Evolutionary conservation across 2,113 vertebrate genomes (phyloP).

Genomic region (Cryptotis parvus): DNA sequence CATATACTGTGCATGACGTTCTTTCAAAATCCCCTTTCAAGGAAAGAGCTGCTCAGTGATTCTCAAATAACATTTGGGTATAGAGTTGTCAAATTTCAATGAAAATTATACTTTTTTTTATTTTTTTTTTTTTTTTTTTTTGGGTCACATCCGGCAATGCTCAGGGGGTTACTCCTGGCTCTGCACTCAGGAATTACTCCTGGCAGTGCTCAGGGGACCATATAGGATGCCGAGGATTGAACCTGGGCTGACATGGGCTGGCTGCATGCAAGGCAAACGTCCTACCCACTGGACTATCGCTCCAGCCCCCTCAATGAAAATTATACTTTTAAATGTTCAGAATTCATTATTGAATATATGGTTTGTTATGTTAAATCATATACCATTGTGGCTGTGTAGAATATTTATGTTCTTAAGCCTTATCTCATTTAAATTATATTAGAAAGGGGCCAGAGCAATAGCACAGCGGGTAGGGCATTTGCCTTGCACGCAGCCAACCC

Average conservation of each 20-base stretch:
- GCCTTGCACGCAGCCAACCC: too few relatives aligned
- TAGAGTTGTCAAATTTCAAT: neutral
- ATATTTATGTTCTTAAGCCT: neutral
- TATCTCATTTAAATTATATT: neutral
- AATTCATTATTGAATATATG: neutral
- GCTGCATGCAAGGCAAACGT: too few relatives aligned
- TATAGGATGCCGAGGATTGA: too few relatives aligned
- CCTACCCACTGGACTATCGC: too few relatives aligned
- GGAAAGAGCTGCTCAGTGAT: neutral
- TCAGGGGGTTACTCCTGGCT: too few relatives aligned
- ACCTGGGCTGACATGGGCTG: too few relatives aligned
- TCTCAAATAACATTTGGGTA: neutral
- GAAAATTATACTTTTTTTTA: slow-evolving; percentile 29
- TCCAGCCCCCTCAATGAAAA: neutral
- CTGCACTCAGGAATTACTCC: too few relatives aligned
- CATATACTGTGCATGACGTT: neutral
- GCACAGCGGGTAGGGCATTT: too few relatives aligned
- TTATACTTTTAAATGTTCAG: slow-evolving; percentile 18
- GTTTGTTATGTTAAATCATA: neutral
- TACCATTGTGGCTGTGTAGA: neutral
- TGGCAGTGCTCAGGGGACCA: too few relatives aligned
- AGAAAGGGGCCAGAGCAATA: too few relatives aligned
- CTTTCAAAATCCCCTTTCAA: neutral
- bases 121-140: too few relatives aligned
- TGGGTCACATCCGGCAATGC: too few relatives aligned